Evolutionary conservation across 2,888 invertebrate genomes (phyloP).

Genomic region (Panopea generosa): DNA sequence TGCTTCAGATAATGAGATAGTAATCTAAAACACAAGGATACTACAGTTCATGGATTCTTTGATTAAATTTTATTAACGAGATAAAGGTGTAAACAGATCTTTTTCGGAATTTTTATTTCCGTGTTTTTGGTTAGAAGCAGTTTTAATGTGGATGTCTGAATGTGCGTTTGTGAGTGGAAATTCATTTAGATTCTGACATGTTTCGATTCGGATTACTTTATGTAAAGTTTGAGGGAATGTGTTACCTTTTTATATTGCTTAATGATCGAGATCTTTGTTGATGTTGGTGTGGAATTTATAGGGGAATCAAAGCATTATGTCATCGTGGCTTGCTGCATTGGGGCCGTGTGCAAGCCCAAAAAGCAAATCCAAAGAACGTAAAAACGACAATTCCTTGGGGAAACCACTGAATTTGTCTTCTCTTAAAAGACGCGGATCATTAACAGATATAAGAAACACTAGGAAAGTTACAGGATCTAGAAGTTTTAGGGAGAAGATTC

Average conservation of each 20-base stretch:
- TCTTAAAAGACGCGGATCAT: slow-evolving; percentile 56
- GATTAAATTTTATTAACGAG: slow-evolving; percentile 29
- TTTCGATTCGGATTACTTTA: no score
- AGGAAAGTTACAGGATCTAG: slow-evolving; percentile 57
- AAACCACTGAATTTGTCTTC: slow-evolving; percentile 47
- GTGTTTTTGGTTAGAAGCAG: not conserved
- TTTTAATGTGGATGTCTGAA: no score
- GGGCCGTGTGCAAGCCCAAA: slow-evolving; percentile 65
- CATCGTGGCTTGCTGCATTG: slow-evolving; percentile 61
- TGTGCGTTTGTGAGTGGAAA: no score
- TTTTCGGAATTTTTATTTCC: slow-evolving; percentile 54
- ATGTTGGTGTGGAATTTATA: slow-evolving; percentile 1
- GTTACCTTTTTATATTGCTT: no score
- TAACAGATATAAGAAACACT: slow-evolving; percentile 55
- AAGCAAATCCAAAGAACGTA: slow-evolving; percentile 55
- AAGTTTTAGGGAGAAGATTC: slow-evolving; percentile 61
- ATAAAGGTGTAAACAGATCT: slow-evolving; percentile 40
- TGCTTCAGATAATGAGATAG: slow-evolving; percentile 37
- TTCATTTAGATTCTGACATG: no score
- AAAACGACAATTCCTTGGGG: slow-evolving; percentile 26
- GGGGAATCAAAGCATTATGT: slow-evolving; percentile 41
- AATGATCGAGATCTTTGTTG: slow-evolving; percentile 5
- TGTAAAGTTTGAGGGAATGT: no score
- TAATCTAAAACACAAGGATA: slow-evolving; percentile 51
- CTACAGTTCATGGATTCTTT: slow-evolving; percentile 43